phyloP scores from a whole-genome alignment of 2,888 invertebrate species.

The Magallana nippona region DNA sequence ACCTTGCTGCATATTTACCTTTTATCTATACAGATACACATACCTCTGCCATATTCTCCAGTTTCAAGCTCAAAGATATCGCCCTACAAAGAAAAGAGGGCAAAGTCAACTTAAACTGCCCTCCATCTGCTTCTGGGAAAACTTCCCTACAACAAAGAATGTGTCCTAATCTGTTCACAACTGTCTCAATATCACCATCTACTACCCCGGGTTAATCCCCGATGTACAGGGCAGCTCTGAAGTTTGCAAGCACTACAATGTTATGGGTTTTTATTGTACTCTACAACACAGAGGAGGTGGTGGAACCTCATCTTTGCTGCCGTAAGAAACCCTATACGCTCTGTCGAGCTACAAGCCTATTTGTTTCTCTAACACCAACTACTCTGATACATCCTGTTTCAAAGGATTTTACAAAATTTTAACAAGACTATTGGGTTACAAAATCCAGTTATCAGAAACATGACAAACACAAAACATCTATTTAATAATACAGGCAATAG shows the following conservation, averaged over 20 bases:
- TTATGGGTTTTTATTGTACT: background rate
- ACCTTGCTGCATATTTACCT: slow-evolving; percentile 11
- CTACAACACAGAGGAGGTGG: background rate
- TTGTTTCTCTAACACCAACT: slow-evolving; percentile 5
- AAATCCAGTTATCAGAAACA: background rate
- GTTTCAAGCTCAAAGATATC: slow-evolving; percentile 62
- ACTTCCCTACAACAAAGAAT: background rate
- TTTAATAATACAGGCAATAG: too few relatives aligned
- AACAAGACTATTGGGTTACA: background rate
- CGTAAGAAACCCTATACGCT: background rate
- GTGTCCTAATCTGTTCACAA: background rate
- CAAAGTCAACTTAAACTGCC: slow-evolving; percentile 70
- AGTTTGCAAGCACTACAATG: background rate
- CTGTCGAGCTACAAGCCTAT: background rate
- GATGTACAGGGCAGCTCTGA: background rate
- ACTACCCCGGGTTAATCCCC: background rate
- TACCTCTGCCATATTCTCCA: slow-evolving; percentile 67
- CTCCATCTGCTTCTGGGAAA: slow-evolving; percentile 46
- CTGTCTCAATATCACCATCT: background rate
- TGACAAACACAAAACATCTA: too few relatives aligned
- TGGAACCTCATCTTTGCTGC: background rate
- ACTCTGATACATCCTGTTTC: background rate
- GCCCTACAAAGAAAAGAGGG: slow-evolving; percentile 63
- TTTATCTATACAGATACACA: slow-evolving; percentile 44
- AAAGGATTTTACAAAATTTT: background rate